Percentiles rank a stretch among this genome's conserved stretches.
Evolutionary conservation across 2,797 vertebrate genomes (phyloP).

Genomic region (Simalia tracyae): DNA sequence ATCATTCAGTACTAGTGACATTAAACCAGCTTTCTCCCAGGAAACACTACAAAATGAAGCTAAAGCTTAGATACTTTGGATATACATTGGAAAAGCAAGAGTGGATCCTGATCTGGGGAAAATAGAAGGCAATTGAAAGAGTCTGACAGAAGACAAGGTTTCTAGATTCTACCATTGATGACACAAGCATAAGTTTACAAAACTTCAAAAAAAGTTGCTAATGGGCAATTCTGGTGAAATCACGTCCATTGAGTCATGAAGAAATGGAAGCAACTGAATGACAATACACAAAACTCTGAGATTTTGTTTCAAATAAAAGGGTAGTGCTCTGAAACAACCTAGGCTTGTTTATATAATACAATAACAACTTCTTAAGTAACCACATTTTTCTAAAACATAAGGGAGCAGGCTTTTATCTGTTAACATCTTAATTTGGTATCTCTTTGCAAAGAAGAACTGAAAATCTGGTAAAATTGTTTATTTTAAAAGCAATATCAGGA

Average conservation of each 20-base stretch:
- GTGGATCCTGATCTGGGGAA: not conserved
- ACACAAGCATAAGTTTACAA: not conserved
- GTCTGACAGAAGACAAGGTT: not conserved
- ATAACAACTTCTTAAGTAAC: not conserved
- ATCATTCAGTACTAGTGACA: not conserved
- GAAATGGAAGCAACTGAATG: not conserved
- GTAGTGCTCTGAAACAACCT: not conserved
- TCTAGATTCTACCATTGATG: not conserved
- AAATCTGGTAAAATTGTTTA: not conserved
- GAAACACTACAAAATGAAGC: not conserved
- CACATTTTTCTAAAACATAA: not conserved
- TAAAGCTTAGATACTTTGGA: not conserved
- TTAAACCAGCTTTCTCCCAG: not conserved
- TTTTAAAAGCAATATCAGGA: not conserved
- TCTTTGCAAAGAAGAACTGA: not conserved
- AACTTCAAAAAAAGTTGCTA: not conserved
- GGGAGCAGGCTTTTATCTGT: not conserved
- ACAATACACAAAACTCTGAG: not conserved
- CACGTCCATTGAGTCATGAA: not conserved
- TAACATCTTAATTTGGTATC: not conserved
- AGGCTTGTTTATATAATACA: not conserved
- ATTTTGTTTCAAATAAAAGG: not conserved
- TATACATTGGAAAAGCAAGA: not conserved
- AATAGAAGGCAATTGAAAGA: not conserved
- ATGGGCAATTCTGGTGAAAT: not conserved